These are phyloP conservation scores for Labrus mixtus DNA, from an alignment of 2,113 vertebrate species.

Conservation along the genomic window DNA sequence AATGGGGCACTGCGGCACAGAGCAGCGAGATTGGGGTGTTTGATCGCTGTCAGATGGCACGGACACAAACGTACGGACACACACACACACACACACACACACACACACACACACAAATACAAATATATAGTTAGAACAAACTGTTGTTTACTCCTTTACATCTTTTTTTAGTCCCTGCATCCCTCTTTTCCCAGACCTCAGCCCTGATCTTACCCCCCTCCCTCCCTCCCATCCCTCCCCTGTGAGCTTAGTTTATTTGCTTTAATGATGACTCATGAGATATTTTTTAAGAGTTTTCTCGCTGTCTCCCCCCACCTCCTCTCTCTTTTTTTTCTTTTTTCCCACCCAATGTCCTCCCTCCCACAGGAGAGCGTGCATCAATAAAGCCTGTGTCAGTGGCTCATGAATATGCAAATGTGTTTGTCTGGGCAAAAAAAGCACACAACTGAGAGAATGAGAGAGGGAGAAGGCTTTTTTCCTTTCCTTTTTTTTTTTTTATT, in stretches of 20 bases:
- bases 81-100: conserved; percentile 37
- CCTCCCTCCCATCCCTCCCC: conserved; percentile 14
- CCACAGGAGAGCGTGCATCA: conserved; percentile 65
- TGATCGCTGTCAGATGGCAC: conserved; percentile 64
- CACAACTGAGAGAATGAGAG: conserved; percentile 29
- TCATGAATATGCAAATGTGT: conserved; percentile 80
- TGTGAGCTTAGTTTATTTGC: conserved; percentile 51
- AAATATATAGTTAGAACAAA: conserved; percentile 33
- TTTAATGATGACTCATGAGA: conserved; percentile 73
- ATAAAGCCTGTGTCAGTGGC: conserved; percentile 69
- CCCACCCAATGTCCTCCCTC: conserved; percentile 57
- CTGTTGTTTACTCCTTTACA: conserved; percentile 51
- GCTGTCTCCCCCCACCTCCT: background rate
- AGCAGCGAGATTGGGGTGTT: conserved; percentile 50
- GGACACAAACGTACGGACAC: conserved; percentile 49
- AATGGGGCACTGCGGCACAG: conserved; percentile 69
- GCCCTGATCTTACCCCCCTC: conserved; percentile 22
- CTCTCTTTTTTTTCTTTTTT: background rate
- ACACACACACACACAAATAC: conserved; percentile 14
- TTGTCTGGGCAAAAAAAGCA: conserved; percentile 59
- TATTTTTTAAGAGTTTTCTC: conserved; percentile 39
- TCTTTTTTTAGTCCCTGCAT: conserved; percentile 12
- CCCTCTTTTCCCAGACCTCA: conserved; percentile 33
- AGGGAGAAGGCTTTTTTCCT: conserved; percentile 11
- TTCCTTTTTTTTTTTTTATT: background rate